Percentiles rank a stretch among this genome's conserved stretches.
phyloP scores from a whole-genome alignment of 1,140 invertebrate species.

The Papilio aristodemus region DNA sequence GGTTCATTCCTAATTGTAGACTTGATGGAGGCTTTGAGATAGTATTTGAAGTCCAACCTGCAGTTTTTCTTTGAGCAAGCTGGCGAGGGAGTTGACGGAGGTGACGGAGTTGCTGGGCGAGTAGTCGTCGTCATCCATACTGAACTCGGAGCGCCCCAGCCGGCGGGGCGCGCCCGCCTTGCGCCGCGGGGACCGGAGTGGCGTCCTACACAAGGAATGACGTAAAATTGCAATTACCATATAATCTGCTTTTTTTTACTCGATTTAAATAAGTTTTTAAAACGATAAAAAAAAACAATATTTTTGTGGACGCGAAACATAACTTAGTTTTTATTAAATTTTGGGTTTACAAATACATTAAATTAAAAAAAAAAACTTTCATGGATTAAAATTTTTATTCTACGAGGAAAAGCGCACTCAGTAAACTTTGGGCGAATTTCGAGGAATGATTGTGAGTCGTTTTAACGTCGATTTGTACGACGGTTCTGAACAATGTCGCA shows the following conservation, averaged over 20 bases:
- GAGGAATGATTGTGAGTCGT: too few species aligned
- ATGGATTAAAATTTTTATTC: too few species aligned
- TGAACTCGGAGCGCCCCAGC: constrained; percentile 66
- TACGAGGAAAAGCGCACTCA: too few species aligned
- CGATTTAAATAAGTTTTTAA: too few species aligned
- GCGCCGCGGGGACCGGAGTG: constrained; percentile 71
- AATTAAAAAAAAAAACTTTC: too few species aligned
- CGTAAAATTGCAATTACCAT: background rate
- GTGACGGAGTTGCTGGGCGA: constrained; percentile 88
- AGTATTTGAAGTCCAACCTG: constrained; percentile 80
- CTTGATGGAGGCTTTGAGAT: background rate
- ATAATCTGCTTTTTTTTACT: too few species aligned
- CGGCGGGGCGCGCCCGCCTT: constrained; percentile 73
- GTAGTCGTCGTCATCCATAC: constrained; percentile 79
- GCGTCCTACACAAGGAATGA: constrained; percentile 50
- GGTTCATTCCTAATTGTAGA: too few species aligned
- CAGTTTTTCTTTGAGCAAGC: constrained; percentile 89
- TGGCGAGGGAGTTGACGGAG: constrained; percentile 90
- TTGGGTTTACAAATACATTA: too few species aligned
- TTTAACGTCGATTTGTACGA: background rate
- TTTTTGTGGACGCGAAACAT: too few species aligned
- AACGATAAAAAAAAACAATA: too few species aligned
- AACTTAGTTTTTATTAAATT: too few species aligned
- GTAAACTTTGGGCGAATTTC: too few species aligned
- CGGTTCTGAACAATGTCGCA: background rate